phyloP scores from a whole-genome alignment of 1,140 invertebrate species.

The Sesamia nonagrioides region DNA sequence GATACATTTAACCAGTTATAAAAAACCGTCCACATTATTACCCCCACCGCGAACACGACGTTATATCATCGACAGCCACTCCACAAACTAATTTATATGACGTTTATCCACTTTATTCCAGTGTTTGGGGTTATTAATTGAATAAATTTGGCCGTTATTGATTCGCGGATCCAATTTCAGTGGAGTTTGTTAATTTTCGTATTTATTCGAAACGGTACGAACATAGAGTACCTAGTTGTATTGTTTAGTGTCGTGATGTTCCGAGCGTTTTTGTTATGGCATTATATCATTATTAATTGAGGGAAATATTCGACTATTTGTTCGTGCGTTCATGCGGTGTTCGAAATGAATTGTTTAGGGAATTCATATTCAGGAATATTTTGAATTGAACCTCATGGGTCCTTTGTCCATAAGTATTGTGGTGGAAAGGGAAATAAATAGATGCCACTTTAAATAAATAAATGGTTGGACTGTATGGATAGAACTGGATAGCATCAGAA shows the following conservation, averaged over 20 bases:
- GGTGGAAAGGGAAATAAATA: background rate
- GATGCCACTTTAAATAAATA: background rate
- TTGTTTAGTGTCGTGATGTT: slow-evolving; percentile 17
- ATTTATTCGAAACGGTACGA: slow-evolving; percentile 36
- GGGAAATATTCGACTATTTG: background rate
- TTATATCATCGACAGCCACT: slow-evolving; percentile 43
- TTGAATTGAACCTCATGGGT: background rate
- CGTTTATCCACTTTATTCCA: slow-evolving; percentile 46
- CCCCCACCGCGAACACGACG: slow-evolving; percentile 28
- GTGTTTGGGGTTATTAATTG: slow-evolving; percentile 48
- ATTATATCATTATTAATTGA: slow-evolving; percentile 9
- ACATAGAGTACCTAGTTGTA: background rate
- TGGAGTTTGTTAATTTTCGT: slow-evolving; percentile 42
- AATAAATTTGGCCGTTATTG: slow-evolving; percentile 44
- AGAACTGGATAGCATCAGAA: background rate
- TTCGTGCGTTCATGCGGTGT: background rate
- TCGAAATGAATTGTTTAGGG: background rate
- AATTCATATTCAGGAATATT: background rate
- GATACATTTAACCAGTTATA: slow-evolving; percentile 4
- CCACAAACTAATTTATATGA: slow-evolving; percentile 44
- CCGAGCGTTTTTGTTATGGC: slow-evolving; percentile 13
- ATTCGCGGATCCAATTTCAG: slow-evolving; percentile 37
- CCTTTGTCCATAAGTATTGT: background rate
- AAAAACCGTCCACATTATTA: background rate
- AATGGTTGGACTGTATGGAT: background rate